Base-by-base conservation (phyloP, 1,140 invertebrate genomes). In the Drosophila erecta region DNA sequence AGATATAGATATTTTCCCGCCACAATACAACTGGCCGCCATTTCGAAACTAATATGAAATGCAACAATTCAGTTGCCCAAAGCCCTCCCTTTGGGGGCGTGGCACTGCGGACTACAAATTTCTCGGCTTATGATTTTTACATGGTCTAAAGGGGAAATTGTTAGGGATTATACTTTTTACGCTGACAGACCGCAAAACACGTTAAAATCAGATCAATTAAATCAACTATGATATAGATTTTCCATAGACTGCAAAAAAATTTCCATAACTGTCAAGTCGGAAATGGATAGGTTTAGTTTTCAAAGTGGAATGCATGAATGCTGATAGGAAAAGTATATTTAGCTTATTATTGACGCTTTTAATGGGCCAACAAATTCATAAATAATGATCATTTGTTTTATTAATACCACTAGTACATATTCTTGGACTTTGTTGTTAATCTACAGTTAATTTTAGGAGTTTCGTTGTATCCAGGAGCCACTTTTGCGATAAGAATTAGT, bases 31-130 rank as follows among this genome's bases (percentile, higher is more conserved):
- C 22, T 51, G 46, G 27, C 65, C 30, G 35, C 27, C 12, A 37
- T 66, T 62, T 33, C 22, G 3, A 37, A 74, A 55, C 57, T 55
- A 73, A 73, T 73, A 47, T 60, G 4, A 41, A 72, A 61, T 55
- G 41, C 50, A 35, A 46, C 24, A 40, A 40, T 43, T 66, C 17
- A 15, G 35, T 15, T 40, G 62, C 33, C 44, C 38, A 50, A 58
- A 57, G 64, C 44, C 38, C 27, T 35, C 17, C 43, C 14, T 14
- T 33, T n/a, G 35, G n/a, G 35, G 43, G 58, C 14, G 55, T 55
- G 50, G 33, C 50, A 56, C 7, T 37, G 30, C 11, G 6, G 15
- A 38, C 30, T 55, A 54, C 55, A 74, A 50, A 74, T 73, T 74
- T 74, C 10, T 54, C 49, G 69, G 17, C 41, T 15, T 62, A 50